Conservation (phyloP, 2,888 invertebrate genomes). For the Eristalinus sepulchralis region DNA sequence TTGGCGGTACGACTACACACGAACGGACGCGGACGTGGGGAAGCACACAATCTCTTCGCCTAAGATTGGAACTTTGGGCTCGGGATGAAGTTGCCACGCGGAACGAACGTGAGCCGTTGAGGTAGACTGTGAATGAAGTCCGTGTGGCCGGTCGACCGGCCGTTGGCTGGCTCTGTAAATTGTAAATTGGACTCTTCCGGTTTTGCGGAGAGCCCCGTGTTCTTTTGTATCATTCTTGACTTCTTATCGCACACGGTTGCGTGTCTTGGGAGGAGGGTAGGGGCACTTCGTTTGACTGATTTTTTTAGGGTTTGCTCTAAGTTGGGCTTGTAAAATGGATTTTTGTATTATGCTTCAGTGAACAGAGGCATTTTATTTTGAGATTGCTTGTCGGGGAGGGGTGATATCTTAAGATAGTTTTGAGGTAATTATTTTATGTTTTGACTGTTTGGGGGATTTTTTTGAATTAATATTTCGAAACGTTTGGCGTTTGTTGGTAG, state of each 20-base stretch:
- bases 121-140: neutral
- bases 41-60: neutral
- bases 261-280: conserved; percentile 4
- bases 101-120: conserved; percentile 47
- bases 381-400: neutral
- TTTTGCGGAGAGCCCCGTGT: neutral
- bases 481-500: neutral
- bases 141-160: neutral
- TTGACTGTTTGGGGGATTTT: neutral
- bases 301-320: conserved; percentile 4
- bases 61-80: conserved; percentile 16
- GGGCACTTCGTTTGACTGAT: neutral
- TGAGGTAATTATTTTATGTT: neutral
- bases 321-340: conserved; percentile 1
- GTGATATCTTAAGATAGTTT: neutral
- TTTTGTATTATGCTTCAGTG: conserved; percentile 19
- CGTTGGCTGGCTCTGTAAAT: conserved; percentile 24
- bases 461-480: neutral
- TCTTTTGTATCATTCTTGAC: neutral
- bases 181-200: conserved; percentile 43
- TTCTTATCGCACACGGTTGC: conserved; percentile 7
- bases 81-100: conserved; percentile 49
- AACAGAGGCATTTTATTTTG: neutral
- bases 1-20: conserved; percentile 54
- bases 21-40: neutral